phyloP scores from a whole-genome alignment of 2,113 vertebrate species.

The Trogon surrucura region DNA sequence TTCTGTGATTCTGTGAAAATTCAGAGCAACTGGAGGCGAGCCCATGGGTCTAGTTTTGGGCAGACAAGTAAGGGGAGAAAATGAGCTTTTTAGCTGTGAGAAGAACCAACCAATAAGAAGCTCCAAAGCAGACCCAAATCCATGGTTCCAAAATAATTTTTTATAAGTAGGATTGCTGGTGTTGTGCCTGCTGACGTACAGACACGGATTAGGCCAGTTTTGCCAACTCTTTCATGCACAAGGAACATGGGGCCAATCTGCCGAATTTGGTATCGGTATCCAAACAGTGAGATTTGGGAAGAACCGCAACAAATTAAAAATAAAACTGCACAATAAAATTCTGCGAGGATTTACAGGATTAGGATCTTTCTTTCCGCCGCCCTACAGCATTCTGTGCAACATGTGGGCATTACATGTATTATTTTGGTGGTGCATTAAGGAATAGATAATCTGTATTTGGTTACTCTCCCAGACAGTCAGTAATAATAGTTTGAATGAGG shows the following conservation, averaged over 20 bases:
- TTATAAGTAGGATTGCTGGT: not conserved
- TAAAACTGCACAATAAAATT: not conserved
- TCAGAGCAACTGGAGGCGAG: not conserved
- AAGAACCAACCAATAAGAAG: not conserved
- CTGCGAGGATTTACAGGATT: not conserved
- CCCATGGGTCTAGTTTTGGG: not conserved
- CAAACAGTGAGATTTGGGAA: not conserved
- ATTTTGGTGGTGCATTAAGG: not conserved
- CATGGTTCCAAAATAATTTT: not conserved
- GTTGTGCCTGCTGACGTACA: not conserved
- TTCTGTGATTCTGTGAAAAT: too few species aligned
- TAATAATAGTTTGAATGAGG: conserved; percentile 14
- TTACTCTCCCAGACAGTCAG: conserved; percentile 36
- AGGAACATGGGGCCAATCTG: not conserved
- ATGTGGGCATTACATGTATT: not conserved
- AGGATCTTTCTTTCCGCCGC: not conserved
- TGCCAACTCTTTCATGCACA: not conserved
- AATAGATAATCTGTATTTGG: conserved; percentile 5
- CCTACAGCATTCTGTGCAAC: not conserved
- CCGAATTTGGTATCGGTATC: not conserved
- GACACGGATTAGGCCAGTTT: not conserved
- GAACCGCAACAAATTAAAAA: not conserved
- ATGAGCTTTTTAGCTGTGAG: not conserved
- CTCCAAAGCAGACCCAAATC: not conserved
- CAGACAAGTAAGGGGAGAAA: not conserved